Base-by-base conservation (phyloP, 2,888 invertebrate genomes). In the Achlya flavicornis region DNA sequence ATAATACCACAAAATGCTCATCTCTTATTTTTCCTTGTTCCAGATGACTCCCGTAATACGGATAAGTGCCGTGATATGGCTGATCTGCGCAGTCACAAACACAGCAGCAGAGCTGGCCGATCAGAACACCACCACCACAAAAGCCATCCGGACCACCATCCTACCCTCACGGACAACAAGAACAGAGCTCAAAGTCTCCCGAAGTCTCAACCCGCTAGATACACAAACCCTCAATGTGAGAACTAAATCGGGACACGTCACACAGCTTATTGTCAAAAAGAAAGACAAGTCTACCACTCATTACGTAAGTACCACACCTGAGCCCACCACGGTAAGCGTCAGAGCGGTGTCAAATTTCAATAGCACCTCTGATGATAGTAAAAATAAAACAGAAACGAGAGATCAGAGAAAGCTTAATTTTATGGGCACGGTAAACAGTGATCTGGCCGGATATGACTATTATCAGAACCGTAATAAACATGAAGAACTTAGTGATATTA, bases 201-300 rank as follows among this genome's bases (percentile, higher is more conserved):
- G 97, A 68, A 97, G 96, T 81, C 92, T 97, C 16, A 95, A 96
- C 84, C 97, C 97, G 0, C 96, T 96, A 33, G 95, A 96, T 70
- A 97, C 96, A 60, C 96, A 97, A 81, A 96, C 97, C 46, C 89
- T 97, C 57, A 96, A 96, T 78, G 97, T 97, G 0, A 95, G 96
- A 77, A 97, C 97, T 0, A 96, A 95, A 79, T 95, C 96, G 32
- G 97, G 97, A 3, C 96, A 95, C 66, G 90, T 97, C 33, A 97
- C 97, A 0, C 97, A 97, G 74, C 90, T 97, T 12, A 96, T 97
- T 58, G 96, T 97, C 6, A 97, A 97, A 85, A 95, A 96, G 78
- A 94, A 96, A 67, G 95, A 96, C 5, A 96, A 96, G 78, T 89
- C 94, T 8, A 84, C 90, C 65, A 79, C 89, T 32, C 66, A 81